Base-by-base conservation (phyloP, 2,113 vertebrate species). In the Scomber colias region DNA sequence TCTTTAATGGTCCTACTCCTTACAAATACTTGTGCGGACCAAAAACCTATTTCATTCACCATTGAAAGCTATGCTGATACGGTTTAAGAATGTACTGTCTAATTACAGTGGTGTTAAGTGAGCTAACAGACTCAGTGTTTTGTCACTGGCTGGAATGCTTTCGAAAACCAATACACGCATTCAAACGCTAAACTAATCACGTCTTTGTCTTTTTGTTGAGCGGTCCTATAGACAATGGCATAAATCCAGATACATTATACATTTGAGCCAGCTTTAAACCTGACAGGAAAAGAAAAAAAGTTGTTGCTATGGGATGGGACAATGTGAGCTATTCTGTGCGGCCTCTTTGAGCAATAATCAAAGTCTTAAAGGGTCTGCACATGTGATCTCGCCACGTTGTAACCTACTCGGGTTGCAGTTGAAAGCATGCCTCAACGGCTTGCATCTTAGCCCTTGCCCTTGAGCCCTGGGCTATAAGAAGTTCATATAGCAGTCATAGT, bases 351-450 rank as follows among this genome's bases (percentile, higher is more conserved):
- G 82, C 57, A 16, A 50, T 72, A 87, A 76, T 86, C 84, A 89
- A 92, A 87, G 88, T 75, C 88, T 86, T 64, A 13, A 82, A 83
- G 71, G 62, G 72, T 71, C 59, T 61, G 66, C 83, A 15, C 87
- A 85, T 90, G 85, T 88, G 89, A 90, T 81, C 54, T 56, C 70
- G 35, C 74, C 62, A 49, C 30, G 49, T 62, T 75, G 75, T 90
- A 92, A 90, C 91, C 91, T 92, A 92, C 92, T 94, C 91, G 3
- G 72, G 88, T 93, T 92, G 65, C 92, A 91, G 71, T 74, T 90
- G 79, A 84, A 83, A 75, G 88, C 88, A 84, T 78, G 73, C 79
- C 59, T 82, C 48, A 4, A 63, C 57, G 63, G 72, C 75, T 78
- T 51, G 59, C 83, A 46, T 89, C 83, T 90, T 87, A 85, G 75